Evolutionary conservation across 2,797 vertebrate genomes (phyloP), one percentile per base, ranked within the genome.

Genomic region (Dermochelys coriacea): DNA sequence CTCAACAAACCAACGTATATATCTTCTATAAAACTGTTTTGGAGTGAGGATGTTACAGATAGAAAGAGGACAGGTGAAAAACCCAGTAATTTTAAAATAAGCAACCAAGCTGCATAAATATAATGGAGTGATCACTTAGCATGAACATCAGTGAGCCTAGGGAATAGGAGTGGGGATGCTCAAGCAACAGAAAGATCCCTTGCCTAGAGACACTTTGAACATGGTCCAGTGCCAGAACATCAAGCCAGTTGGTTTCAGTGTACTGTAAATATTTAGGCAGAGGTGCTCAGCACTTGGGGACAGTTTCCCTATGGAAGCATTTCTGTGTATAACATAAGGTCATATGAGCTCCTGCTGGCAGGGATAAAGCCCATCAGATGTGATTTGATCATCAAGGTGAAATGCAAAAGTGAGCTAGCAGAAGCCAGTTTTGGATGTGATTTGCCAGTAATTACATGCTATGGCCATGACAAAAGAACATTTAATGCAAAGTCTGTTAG

Each of bases 31-130:
- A 5, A 41, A 71, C 37, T 79, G 78, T 25, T 12, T 1, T 37
- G n/a, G 3, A 29, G 37, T 23, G 21, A 37, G 51, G 87, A 77
- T 75, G 86, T 41, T 89, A 79, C 80, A 79, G 7, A 21, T 50
- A 25, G 14, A 16, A 29, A n/a, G 21, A 87, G 12, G 74, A 68
- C 41, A 54, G 18, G 19, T 3, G 6, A 54, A 59, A 59, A 84
- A 15, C 14, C 34, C 84, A 0, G 0, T 10, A 82, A 25, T 1
- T 3, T 51, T 83, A 54, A 83, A 31, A 52, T 3, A 86, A 1
- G 12, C 41, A 25, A 68, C 5, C 1, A 34, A 82, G 64, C 0
- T 57, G 51, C 59, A 80, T 34, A 79, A 91, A 87, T 18, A n/a
- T 0, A 50, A 12, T 29, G 34, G 49, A 79, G n/a, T 80, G 21